Percentiles rank a stretch among this genome's conserved stretches.
phyloP scores from a whole-genome alignment of 2,888 invertebrate genomes.

The Apomyelois bistriatella region DNA sequence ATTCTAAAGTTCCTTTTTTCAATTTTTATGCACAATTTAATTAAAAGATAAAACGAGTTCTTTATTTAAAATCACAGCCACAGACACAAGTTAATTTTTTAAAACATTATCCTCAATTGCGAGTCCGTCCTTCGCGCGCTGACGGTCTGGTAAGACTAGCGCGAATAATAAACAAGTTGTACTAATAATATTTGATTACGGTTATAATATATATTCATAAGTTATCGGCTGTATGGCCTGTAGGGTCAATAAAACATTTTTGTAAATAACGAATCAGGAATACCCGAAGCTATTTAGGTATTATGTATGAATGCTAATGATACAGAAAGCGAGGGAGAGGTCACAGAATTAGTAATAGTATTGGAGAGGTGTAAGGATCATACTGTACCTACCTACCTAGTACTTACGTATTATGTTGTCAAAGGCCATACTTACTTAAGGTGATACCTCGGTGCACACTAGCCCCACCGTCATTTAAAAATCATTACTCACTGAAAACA shows the following conservation, averaged over 20 bases:
- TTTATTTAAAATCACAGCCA: slow-evolving; percentile 3
- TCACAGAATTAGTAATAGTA: too few species aligned
- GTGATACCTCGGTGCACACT: too few species aligned
- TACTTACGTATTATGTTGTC: too few species aligned
- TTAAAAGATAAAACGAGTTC: neutral
- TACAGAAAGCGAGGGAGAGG: too few species aligned
- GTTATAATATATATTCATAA: neutral
- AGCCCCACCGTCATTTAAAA: too few species aligned
- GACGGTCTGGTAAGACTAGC: neutral
- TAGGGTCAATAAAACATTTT: neutral
- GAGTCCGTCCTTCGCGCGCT: neutral
- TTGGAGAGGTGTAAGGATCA: too few species aligned
- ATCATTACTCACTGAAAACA: too few species aligned
- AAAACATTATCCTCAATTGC: neutral
- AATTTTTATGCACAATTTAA: neutral
- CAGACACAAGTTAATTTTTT: neutral
- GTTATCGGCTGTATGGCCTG: neutral
- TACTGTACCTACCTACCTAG: too few species aligned
- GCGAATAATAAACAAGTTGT: neutral
- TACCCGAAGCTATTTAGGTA: too few species aligned
- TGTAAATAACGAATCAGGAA: too few species aligned
- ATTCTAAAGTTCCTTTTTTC: neutral
- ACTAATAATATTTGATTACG: neutral
- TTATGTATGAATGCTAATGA: too few species aligned
- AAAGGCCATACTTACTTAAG: too few species aligned